Percentiles rank a stretch among this genome's conserved stretches.
Evolutionary conservation across 2,888 invertebrate genomes (phyloP).

Genomic region (Blastobasis lacticolella): DNA sequence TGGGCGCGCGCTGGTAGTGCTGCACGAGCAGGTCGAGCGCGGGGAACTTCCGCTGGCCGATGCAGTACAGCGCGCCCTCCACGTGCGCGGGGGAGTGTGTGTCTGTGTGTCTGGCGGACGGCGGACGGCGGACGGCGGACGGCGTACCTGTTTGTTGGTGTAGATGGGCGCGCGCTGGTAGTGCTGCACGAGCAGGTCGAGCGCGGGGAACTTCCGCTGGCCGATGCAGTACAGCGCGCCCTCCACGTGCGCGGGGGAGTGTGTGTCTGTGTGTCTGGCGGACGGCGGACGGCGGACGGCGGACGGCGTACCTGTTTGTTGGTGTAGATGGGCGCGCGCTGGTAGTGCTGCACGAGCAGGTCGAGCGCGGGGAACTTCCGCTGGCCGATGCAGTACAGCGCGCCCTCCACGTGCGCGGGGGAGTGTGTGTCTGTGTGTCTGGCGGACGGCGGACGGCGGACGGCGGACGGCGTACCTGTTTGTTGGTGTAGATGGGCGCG

Average conservation of each 20-base stretch:
- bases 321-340: constrained; percentile 98
- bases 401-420: constrained; percentile 93
- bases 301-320: constrained; percentile 85
- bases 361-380: constrained; percentile 97
- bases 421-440: too few species aligned
- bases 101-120: too few species aligned
- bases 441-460: too few species aligned
- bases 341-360: constrained; percentile 98
- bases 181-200: constrained; percentile 97
- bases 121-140: too few species aligned
- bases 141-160: constrained; percentile 87
- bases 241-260: constrained; percentile 94
- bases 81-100: too few species aligned
- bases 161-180: constrained; percentile 99
- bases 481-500: constrained; percentile 98
- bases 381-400: constrained; percentile 97
- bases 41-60: constrained; percentile 98
- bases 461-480: constrained; percentile 70
- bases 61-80: constrained; percentile 93
- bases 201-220: constrained; percentile 95
- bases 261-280: too few species aligned
- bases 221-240: constrained; percentile 96
- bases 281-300: too few species aligned
- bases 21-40: constrained; percentile 96
- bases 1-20: constrained; percentile 99